Evolutionary conservation across 1,140 invertebrate species (phyloP).

Genomic region (Sipha flava): DNA sequence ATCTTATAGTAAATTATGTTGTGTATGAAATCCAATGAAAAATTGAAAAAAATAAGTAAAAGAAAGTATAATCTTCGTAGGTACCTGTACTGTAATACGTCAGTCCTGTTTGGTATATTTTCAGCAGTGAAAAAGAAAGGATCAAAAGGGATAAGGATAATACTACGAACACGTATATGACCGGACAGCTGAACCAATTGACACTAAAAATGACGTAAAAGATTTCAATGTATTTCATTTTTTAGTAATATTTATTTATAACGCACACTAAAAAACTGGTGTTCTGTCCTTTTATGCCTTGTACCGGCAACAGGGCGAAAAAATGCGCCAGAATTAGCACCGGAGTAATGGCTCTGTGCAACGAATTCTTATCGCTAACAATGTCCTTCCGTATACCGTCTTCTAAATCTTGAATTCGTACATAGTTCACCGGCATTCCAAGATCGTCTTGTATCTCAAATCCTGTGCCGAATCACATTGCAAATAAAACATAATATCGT

Average conservation of each 20-base stretch:
- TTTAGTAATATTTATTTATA: too few relatives aligned
- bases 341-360: conserved; percentile 45
- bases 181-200: conserved; percentile 15
- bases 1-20: not conserved
- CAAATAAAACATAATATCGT: too few relatives aligned
- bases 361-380: conserved; percentile 38
- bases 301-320: conserved; percentile 47
- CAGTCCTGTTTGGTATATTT: conserved; percentile 20
- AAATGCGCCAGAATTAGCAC: conserved; percentile 46
- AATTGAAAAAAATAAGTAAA: not conserved
- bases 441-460: not conserved
- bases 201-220: conserved; percentile 7
- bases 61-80: not conserved
- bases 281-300: conserved; percentile 43
- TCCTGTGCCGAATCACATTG: too few relatives aligned
- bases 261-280: conserved; percentile 44
- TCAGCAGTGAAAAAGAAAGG: conserved; percentile 7
- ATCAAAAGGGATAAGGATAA: conserved; percentile 15
- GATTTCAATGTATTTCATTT: too few relatives aligned
- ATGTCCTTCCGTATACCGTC: not conserved
- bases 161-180: conserved; percentile 1
- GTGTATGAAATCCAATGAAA: too few relatives aligned
- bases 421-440: not conserved
- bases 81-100: conserved; percentile 34
- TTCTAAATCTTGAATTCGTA: not conserved